Percentiles rank a stretch among this genome's conserved stretches.
These are phyloP conservation scores for Gasteruption jaculator DNA, from an alignment of 2,888 invertebrate genomes.

Conservation along the genomic window DNA sequence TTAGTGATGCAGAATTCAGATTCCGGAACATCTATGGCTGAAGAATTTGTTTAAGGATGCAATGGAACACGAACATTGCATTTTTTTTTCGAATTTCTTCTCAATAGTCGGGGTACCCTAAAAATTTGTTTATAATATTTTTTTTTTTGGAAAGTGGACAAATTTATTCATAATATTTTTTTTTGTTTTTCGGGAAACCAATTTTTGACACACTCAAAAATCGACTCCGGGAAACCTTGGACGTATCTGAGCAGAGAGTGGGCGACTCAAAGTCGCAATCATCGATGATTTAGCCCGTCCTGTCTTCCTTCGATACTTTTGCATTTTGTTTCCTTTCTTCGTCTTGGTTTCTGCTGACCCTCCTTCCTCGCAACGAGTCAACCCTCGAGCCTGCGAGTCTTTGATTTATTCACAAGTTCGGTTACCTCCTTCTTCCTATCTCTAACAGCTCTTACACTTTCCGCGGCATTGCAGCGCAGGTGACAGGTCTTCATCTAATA, in stretches of 20 bases:
- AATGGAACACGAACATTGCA: too few species aligned
- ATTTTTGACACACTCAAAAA: too few species aligned
- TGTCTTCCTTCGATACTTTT: slow-evolving; percentile 10
- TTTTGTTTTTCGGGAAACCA: too few species aligned
- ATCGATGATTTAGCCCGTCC: slow-evolving; percentile 30
- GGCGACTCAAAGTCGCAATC: slow-evolving; percentile 28
- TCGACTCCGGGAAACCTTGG: too few species aligned
- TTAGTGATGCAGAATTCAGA: too few species aligned
- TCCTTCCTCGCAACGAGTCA: slow-evolving; percentile 16
- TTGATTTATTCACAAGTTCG: slow-evolving; percentile 27
- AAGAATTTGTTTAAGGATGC: too few species aligned
- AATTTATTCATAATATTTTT: too few species aligned
- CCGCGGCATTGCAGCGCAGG: slow-evolving; percentile 20
- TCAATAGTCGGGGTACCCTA: too few species aligned
- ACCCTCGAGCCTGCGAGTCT: slow-evolving; percentile 23
- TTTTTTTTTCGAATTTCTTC: too few species aligned
- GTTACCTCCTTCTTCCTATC: slow-evolving; percentile 6
- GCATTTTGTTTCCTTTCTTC: slow-evolving; percentile 22
- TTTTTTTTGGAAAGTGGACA: too few species aligned
- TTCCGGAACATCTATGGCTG: too few species aligned
- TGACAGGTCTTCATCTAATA: slow-evolving; percentile 46
- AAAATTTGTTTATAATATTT: too few species aligned
- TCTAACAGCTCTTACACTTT: slow-evolving; percentile 9
- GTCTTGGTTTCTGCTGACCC: slow-evolving; percentile 19
- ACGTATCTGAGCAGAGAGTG: slow-evolving; percentile 12